phyloP scores from a whole-genome alignment of 2,888 invertebrate genomes.

The Argyresthia goedartella region DNA sequence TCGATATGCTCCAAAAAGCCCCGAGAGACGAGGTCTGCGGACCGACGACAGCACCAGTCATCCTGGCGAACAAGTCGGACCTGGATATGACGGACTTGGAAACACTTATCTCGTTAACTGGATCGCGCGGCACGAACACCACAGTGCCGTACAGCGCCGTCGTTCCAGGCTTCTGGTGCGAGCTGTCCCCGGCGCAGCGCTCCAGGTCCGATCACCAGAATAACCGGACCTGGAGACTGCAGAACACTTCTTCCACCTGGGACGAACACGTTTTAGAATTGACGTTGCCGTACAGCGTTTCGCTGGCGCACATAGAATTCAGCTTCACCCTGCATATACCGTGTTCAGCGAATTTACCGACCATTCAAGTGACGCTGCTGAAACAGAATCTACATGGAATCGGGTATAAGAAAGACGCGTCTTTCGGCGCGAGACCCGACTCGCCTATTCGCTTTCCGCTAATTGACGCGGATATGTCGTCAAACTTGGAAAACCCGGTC shows the following conservation, averaged over 20 bases:
- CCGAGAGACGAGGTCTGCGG: constrained; percentile 39
- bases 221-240: constrained; percentile 90
- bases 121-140: constrained; percentile 75
- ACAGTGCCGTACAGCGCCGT: constrained; percentile 82
- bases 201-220: constrained; percentile 91
- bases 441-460: constrained; percentile 49
- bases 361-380: constrained; percentile 79
- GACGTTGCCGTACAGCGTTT: constrained; percentile 82
- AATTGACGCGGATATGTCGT: constrained; percentile 39
- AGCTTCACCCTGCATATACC: constrained; percentile 86
- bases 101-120: constrained; percentile 79
- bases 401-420: constrained; percentile 64
- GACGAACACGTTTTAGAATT: constrained; percentile 94
- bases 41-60: constrained; percentile 34
- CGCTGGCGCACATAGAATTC: constrained; percentile 91
- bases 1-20: constrained; percentile 51
- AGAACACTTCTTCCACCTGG: constrained; percentile 91
- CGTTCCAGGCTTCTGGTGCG: constrained; percentile 94
- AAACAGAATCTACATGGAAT: constrained; percentile 73
- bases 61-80: constrained; percentile 72
- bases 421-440: constrained; percentile 47
- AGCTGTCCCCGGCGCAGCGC: constrained; percentile 91
- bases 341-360: constrained; percentile 79
- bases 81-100: constrained; percentile 73
- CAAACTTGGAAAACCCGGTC: constrained; percentile 78